Conservation (phyloP, 2,888 invertebrate species). For the Ichneumoninae sp. region DNA sequence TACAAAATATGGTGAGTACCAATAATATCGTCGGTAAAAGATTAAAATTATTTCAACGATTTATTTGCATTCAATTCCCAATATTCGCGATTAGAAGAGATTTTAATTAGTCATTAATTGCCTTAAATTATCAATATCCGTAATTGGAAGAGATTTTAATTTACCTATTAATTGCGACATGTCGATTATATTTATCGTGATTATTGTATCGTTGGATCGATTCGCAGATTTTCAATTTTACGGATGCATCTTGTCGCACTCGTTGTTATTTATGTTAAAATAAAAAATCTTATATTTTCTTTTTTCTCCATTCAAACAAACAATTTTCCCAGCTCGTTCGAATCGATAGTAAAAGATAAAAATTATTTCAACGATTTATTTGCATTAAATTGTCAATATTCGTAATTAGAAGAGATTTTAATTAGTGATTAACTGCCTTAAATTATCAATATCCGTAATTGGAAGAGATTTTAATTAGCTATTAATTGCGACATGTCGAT, state of each 20-base stretch:
- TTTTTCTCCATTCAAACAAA: slow-evolving; percentile 88
- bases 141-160: neutral
- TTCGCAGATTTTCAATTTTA: neutral
- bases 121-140: no score
- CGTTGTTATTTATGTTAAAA: neutral
- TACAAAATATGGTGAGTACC: slow-evolving; percentile 96
- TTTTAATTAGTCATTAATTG: no score
- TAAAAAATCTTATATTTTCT: slow-evolving; percentile 4
- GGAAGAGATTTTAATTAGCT: neutral
- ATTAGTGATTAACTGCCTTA: no score
- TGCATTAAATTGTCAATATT: no score
- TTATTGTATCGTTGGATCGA: no score
- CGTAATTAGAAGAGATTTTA: no score
- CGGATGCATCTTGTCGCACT: neutral
- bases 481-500: no score
- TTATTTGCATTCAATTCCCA: neutral
- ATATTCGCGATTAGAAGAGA: neutral
- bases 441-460: neutral
- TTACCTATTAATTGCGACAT: neutral
- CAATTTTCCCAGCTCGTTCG: slow-evolving; percentile 97
- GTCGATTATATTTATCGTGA: neutral
- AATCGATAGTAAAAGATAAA: slow-evolving; percentile 89
- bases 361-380: no score
- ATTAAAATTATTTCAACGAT: neutral
- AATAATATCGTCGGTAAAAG: neutral